Evolutionary conservation across 2,797 vertebrate species (phyloP).

Genomic region (Pantherophis vulpinus): DNA sequence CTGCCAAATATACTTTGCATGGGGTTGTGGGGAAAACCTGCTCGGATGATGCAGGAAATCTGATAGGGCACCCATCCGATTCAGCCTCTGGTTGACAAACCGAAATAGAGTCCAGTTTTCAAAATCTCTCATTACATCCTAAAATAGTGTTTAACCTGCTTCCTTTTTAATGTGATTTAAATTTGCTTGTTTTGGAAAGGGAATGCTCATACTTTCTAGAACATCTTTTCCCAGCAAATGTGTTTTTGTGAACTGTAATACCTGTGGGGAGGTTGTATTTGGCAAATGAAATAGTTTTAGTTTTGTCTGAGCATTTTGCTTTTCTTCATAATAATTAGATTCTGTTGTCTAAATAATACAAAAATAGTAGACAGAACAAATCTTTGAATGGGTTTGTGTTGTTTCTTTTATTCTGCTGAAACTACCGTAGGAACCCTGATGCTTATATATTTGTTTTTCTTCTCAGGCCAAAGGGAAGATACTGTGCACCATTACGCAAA

Average conservation of each 20-base stretch:
- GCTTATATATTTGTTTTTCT: not conserved
- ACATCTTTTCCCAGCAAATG: not conserved
- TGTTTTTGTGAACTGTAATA: not conserved
- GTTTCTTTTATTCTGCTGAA: not conserved
- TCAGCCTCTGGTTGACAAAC: not conserved
- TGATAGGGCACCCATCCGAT: not conserved
- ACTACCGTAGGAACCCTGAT: not conserved
- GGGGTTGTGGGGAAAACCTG: not conserved
- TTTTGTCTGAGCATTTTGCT: not conserved
- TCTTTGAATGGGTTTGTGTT: not conserved
- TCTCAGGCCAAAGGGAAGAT: conserved; percentile 46
- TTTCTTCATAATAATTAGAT: not conserved
- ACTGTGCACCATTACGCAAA: conserved; percentile 41
- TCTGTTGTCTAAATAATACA: not conserved
- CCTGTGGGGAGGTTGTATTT: not conserved
- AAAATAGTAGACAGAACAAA: not conserved
- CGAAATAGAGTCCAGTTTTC: not conserved
- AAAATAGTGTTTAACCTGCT: not conserved
- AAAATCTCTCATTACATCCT: not conserved
- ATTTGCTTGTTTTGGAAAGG: not conserved
- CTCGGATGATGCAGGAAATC: not conserved
- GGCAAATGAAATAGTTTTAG: not conserved
- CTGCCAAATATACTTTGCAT: not conserved
- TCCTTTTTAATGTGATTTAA: not conserved
- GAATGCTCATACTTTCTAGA: not conserved